These are phyloP conservation scores for Balanococcus diminutus DNA, from an alignment of 2,888 invertebrate genomes.

Conservation along the genomic window DNA sequence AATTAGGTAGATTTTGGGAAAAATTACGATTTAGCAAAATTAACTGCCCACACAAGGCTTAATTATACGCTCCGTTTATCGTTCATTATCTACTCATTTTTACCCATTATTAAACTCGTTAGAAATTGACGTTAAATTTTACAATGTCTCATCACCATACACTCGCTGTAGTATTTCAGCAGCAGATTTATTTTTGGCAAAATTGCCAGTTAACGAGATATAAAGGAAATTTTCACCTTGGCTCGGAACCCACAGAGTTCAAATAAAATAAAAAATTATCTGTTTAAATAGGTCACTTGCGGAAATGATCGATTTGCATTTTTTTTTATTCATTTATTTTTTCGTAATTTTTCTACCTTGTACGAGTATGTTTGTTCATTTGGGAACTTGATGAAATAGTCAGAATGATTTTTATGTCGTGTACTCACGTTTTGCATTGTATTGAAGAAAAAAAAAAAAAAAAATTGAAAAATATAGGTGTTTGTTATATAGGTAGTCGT, in stretches of 20 bases:
- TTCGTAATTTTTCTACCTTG: neutral
- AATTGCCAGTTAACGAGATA: neutral
- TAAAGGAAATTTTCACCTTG: constrained; percentile 8
- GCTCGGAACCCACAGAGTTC: neutral
- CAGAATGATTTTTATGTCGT: neutral
- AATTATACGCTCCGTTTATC: too few relatives aligned
- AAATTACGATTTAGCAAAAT: neutral
- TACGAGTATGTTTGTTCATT: too few relatives aligned
- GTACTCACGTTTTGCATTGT: neutral
- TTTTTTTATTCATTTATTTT: neutral
- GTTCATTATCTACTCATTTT: too few relatives aligned
- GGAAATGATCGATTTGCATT: constrained; percentile 8
- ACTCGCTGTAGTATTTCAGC: neutral
- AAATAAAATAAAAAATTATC: neutral
- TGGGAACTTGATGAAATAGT: neutral
- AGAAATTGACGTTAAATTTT: neutral
- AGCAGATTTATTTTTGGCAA: neutral
- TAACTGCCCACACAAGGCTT: too few relatives aligned
- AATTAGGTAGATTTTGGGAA: too few relatives aligned
- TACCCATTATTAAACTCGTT: neutral
- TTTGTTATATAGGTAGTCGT: neutral
- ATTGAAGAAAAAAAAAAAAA: too few relatives aligned
- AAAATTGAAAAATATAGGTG: neutral
- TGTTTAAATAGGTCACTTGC: neutral
- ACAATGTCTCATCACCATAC: neutral